phyloP scores from a whole-genome alignment of 2,888 invertebrate species.

The Taphrorychus bicolor region DNA sequence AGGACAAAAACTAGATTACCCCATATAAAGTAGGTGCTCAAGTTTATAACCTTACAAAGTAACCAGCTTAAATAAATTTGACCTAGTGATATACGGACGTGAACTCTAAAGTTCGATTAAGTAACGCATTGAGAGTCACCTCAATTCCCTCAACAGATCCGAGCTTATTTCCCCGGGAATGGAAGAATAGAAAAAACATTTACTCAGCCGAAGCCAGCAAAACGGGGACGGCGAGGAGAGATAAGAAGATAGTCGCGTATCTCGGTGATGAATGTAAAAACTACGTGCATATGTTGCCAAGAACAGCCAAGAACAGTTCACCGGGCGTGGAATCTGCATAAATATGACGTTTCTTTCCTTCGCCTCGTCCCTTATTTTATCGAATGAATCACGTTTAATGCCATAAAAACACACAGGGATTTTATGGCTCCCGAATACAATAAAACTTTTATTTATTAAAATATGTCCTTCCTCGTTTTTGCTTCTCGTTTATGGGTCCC shows the following conservation, averaged over 20 bases:
- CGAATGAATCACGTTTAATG: slow-evolving; percentile 46
- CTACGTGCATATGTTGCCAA: slow-evolving; percentile 51
- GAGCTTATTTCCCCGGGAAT: slow-evolving; percentile 2
- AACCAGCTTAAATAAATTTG: no score
- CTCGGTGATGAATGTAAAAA: slow-evolving; percentile 52
- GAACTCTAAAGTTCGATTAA: background rate
- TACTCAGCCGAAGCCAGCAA: slow-evolving; percentile 8
- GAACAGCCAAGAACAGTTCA: slow-evolving; percentile 43
- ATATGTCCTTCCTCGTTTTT: slow-evolving; percentile 24
- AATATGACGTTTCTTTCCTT: slow-evolving; percentile 51
- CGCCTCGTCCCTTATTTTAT: slow-evolving; percentile 42
- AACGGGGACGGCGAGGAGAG: slow-evolving; percentile 20
- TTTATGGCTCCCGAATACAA: slow-evolving; percentile 41
- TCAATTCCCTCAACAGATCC: background rate
- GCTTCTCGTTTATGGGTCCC: slow-evolving; percentile 10
- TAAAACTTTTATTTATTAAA: slow-evolving; percentile 41
- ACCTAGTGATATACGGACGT: no score
- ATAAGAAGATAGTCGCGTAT: slow-evolving; percentile 40
- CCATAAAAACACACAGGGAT: slow-evolving; percentile 43
- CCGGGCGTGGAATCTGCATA: slow-evolving; percentile 47
- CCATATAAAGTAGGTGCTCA: no score
- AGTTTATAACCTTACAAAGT: no score
- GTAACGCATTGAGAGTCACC: background rate
- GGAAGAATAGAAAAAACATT: slow-evolving; percentile 23
- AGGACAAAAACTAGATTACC: no score